Conservation (phyloP, 1,140 invertebrate species). For the Solen grandis region DNA sequence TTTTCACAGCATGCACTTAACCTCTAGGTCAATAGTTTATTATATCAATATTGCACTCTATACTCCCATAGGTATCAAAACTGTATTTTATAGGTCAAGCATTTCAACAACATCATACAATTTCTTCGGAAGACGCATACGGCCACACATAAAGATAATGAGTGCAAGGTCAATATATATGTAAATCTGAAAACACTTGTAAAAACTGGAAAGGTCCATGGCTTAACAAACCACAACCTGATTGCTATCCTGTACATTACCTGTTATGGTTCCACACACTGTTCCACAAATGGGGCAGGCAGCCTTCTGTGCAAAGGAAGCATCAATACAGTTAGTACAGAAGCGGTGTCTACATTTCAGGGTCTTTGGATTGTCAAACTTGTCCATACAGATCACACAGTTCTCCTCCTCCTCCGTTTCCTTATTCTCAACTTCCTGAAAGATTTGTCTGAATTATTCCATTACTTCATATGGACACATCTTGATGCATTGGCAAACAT, state of each 20-base stretch:
- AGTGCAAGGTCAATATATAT: neutral
- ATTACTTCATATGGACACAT: too few species aligned
- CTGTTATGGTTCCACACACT: slow-evolving; percentile 20
- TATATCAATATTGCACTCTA: too few species aligned
- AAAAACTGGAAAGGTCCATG: neutral
- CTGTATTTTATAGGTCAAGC: neutral
- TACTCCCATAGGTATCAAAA: too few species aligned
- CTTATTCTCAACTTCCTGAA: too few species aligned
- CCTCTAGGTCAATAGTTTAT: too few species aligned
- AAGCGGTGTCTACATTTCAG: slow-evolving; percentile 35
- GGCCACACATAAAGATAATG: too few species aligned
- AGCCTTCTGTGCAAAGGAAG: slow-evolving; percentile 5
- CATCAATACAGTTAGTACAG: slow-evolving; percentile 35
- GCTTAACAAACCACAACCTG: neutral
- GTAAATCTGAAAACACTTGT: neutral
- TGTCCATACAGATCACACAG: slow-evolving; percentile 43
- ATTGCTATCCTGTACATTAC: too few species aligned
- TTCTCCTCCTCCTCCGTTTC: neutral
- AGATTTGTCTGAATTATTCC: too few species aligned
- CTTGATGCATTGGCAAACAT: too few species aligned
- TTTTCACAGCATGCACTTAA: too few species aligned
- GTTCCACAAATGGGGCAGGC: slow-evolving; percentile 32
- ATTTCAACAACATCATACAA: neutral
- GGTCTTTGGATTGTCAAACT: neutral
- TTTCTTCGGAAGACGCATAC: too few species aligned